Base-by-base conservation (phyloP, 2,888 invertebrate species). In the Drosophila maculinotata region DNA sequence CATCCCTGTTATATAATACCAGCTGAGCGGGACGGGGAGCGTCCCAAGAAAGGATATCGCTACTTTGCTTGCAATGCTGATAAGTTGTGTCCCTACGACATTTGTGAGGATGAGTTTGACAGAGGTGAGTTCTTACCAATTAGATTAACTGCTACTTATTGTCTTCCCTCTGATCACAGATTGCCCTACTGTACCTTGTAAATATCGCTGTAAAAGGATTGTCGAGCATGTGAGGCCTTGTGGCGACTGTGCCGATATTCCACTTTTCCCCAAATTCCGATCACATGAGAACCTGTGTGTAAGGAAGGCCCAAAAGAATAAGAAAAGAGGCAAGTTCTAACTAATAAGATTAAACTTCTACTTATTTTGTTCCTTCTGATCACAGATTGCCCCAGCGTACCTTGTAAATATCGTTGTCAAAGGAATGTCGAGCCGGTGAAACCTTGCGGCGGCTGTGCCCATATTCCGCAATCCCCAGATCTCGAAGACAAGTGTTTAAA, bases 11-110 rank as follows among this genome's bases (percentile, higher is more conserved):
- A 31, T 9, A 12, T 10, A 14, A 1, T 2, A 1, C 31, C 51
- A 5, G 28, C 1, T 5, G 44, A 58, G 10, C 31, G 28, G 3
- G 31, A 2, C 0, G 14, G 10, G 0, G 7, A 8, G 0, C 2
- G 1, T 36, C 60, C 69, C 4, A 14, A 33, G 0, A 54, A 70
- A n/a, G 87, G 84, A 25, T 72, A 78, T 8, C 82, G 89, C 0
- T 90, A 86, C 52, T 90, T 89, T 68, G 76, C 81, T 28, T 87
- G 81, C 39, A 90, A 89, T 53, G 54, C 75, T 6, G 85, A 85
- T 14, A 89, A 81, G 49, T 36, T 77, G 3, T 85, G 81, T 30
- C 81, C 87, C 9, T 86, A 76, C 36, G 85, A 74, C n/a, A 67
- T 65, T n/a, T 86, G 89, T 15, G 87, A 90, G 52, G 89, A 90